These are phyloP conservation scores for Amorpha juglandis DNA, from an alignment of 2,888 invertebrate species.

Conservation along the genomic window DNA sequence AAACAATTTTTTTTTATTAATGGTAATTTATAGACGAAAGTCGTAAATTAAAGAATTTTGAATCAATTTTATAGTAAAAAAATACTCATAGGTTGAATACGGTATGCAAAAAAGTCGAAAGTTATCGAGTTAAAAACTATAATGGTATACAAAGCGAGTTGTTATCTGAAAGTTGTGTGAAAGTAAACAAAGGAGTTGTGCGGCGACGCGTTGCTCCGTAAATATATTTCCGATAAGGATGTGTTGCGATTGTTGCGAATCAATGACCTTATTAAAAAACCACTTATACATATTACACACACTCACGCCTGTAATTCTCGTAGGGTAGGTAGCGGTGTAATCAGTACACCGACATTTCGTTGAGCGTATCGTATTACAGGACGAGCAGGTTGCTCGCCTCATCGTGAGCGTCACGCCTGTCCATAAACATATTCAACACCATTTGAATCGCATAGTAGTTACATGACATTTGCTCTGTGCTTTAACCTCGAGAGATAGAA, in stretches of 20 bases:
- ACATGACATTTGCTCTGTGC: too few relatives aligned
- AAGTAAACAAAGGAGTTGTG: conserved; percentile 11
- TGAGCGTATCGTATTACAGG: too few relatives aligned
- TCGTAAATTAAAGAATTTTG: not conserved
- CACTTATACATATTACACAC: too few relatives aligned
- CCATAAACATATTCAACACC: too few relatives aligned
- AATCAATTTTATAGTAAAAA: not conserved
- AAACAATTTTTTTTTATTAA: too few relatives aligned
- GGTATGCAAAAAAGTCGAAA: conserved; percentile 16
- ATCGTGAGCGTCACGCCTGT: too few relatives aligned
- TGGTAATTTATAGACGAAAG: not conserved
- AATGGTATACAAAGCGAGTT: conserved; percentile 4
- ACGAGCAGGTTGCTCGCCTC: too few relatives aligned
- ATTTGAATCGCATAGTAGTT: too few relatives aligned
- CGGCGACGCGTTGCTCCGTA: conserved; percentile 8
- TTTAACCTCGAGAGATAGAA: too few relatives aligned
- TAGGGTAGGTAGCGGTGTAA: too few relatives aligned
- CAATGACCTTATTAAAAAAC: not conserved
- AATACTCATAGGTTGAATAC: not conserved
- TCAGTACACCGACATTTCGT: too few relatives aligned
- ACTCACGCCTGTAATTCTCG: too few relatives aligned
- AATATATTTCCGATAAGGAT: conserved; percentile 15
- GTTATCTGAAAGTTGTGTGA: conserved; percentile 22
- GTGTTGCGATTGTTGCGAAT: conserved; percentile 17
- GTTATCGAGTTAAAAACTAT: conserved; percentile 5